Base-by-base conservation (phyloP, 2,888 invertebrate species). In the Mythimna lalbum region DNA sequence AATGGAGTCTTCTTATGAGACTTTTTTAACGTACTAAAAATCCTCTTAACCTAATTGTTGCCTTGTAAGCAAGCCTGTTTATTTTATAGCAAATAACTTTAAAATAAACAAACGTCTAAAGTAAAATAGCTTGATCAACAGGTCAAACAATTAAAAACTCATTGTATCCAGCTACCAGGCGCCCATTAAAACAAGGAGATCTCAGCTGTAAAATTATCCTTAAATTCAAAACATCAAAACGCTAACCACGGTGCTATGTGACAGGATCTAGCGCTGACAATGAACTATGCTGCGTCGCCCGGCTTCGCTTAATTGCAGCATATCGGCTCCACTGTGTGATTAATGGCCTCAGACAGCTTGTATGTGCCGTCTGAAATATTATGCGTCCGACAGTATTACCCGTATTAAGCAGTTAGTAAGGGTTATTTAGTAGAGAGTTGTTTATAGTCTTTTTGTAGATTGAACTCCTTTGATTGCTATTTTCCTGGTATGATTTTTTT, bases 261-360 rank as follows among this genome's bases (percentile, higher is more conserved):
- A 57, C 27, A n/a, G 27, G 36, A 62, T 27, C 50, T 56, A 64
- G 65, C 55, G 49, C 14, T 31, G 57, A 69, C 63, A 73, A 79
- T 73, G 55, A 63, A 73, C 62, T 82, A 52, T 36, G 47, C 53
- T 53, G 39, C 39, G 36, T 61, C 53, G 31, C 36, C 59, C 17
- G 19, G 56, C 53, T 61, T 33, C 83, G 72, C 87, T 85, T 90
- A 89, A 90, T 89, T 90, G 87, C 86, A 82, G 80, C 86, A 85
- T 86, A 89, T 90, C 87, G 89, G 86, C 75, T 82, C 73, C 71
- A 78, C 65, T 68, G 69, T 73, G 73, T 89, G 87, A 90, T 89
- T 85, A 89, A 90, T 90, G 87, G 87, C 62, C 47, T 77, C 70
- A 82, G 90, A 89, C 90, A 90, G 83, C 81, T 76, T 72, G 78